Base-by-base conservation (phyloP, 30 jellyfish, hydroid and myxozoan species). In the Sanderia malayensis region DNA sequence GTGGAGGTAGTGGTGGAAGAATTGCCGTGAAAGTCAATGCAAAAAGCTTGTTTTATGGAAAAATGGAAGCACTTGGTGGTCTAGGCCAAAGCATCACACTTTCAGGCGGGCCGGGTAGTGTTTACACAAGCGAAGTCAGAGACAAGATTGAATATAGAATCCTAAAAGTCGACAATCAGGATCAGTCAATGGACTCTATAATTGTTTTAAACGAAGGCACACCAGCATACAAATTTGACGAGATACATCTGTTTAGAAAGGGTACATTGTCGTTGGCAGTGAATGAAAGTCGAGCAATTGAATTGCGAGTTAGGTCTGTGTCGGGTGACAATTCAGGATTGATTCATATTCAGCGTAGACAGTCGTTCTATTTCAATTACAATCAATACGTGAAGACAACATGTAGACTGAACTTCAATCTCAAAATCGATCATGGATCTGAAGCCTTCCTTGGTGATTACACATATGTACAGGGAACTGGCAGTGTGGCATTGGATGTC, bases 91-190 rank as follows among this genome's bases (percentile, higher is more conserved):
- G n/a, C 15, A 8, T 46, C 2, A 44, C 58, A 21, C 44, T 74
- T 11, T 62, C 76, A 13, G 90, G 90, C 1, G 90, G 90, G 4
- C 90, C 90, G 2, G 90, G 90, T 31, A 32, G 82, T 19, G 82
- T 79, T 29, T 68, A 44, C 26, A 63, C 55, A 10, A 79, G 82
- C 28, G 82, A 68, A 33, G 29, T 79, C 0, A 67, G 90, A 66
- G 90, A 79, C 76, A 79, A 68, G 46, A 55, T n/a, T 11, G 74
- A 53, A 44, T 79, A 65, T 67, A 45, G 46, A 27, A 53, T 67
- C 15, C 45, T 79, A 67, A 67, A 79, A 37, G 29, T 79, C 15
- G 46, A 31, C 57, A 79, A 67, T 60, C 21, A 44, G 20, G 77
- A 58, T 22, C 74, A 31, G 59, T 28, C 82, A 7, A 62, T 44